These are phyloP conservation scores for Polymixis flavicincta DNA, from an alignment of 2,888 invertebrate genomes.

Conservation along the genomic window DNA sequence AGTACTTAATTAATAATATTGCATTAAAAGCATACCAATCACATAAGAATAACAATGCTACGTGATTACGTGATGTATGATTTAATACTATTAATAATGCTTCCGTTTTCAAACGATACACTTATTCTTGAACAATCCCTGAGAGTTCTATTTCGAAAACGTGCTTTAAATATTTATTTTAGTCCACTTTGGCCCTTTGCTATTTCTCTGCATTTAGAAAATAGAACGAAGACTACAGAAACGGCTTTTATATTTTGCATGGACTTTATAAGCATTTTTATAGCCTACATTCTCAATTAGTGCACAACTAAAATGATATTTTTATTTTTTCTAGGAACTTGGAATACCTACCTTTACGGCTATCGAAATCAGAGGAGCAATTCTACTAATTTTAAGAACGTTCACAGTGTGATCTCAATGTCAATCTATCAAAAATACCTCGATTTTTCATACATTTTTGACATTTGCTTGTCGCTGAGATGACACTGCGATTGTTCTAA, in stretches of 20 bases:
- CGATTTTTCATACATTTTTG: too few relatives aligned
- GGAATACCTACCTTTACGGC: not conserved
- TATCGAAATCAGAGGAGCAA: too few relatives aligned
- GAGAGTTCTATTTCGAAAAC: not conserved
- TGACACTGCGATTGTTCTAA: too few relatives aligned
- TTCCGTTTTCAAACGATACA: not conserved
- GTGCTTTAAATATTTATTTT: not conserved
- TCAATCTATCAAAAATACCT: too few relatives aligned
- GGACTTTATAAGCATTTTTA: not conserved
- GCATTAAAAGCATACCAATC: conserved; percentile 15
- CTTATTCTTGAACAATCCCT: not conserved
- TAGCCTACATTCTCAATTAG: too few relatives aligned
- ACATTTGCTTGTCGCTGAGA: too few relatives aligned
- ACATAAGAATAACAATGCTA: conserved; percentile 4
- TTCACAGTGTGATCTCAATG: too few relatives aligned
- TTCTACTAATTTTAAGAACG: too few relatives aligned
- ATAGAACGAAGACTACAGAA: not conserved
- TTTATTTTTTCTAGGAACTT: not conserved
- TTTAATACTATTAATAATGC: conserved; percentile 11
- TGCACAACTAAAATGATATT: not conserved
- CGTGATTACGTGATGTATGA: conserved; percentile 45
- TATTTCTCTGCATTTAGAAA: not conserved
- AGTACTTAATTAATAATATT: conserved; percentile 17
- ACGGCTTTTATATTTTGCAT: not conserved
- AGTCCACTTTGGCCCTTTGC: not conserved